phyloP scores from a whole-genome alignment of 2,888 invertebrate genomes.

The Caenorhabditis sp. region DNA sequence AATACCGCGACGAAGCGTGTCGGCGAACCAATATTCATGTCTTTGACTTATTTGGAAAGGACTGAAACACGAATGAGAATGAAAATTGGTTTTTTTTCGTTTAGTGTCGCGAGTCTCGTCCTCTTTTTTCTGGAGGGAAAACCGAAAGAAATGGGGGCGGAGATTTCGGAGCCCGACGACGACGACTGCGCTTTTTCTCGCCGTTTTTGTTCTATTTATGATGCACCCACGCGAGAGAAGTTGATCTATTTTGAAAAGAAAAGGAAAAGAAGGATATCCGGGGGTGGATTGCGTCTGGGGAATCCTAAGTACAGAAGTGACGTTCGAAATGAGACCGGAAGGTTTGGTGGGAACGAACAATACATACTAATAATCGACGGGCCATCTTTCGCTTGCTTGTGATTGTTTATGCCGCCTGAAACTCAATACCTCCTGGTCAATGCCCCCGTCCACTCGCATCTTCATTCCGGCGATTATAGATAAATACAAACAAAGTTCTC shows the following conservation, averaged over 20 bases:
- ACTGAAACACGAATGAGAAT: conserved; percentile 19
- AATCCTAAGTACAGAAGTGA: conserved; percentile 47
- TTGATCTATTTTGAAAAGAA: conserved; percentile 37
- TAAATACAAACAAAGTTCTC: conserved; percentile 9
- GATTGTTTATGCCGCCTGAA: conserved; percentile 54
- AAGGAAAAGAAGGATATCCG: conserved; percentile 1
- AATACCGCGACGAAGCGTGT: conserved; percentile 33
- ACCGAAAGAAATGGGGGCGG: conserved; percentile 37
- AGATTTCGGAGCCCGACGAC: conserved; percentile 26
- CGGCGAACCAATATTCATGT: conserved; percentile 28
- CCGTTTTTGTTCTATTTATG: conserved; percentile 42
- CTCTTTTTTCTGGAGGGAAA: conserved; percentile 20
- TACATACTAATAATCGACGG: conserved; percentile 16
- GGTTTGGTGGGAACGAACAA: conserved; percentile 9
- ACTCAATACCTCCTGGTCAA: conserved; percentile 41
- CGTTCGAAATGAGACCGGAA: conserved; percentile 2
- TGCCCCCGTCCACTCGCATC: not conserved
- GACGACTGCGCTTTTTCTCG: conserved; percentile 11
- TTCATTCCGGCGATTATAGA: not conserved
- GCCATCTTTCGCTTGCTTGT: not conserved
- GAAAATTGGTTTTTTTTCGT: conserved; percentile 30
- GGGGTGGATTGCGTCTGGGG: conserved; percentile 35
- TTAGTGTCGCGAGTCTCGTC: conserved; percentile 6
- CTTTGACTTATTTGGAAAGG: not conserved
- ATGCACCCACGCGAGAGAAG: conserved; percentile 42